Evolutionary conservation across 2,113 vertebrate species (phyloP).

Genomic region (Machaerirhynchus nigripectus): DNA sequence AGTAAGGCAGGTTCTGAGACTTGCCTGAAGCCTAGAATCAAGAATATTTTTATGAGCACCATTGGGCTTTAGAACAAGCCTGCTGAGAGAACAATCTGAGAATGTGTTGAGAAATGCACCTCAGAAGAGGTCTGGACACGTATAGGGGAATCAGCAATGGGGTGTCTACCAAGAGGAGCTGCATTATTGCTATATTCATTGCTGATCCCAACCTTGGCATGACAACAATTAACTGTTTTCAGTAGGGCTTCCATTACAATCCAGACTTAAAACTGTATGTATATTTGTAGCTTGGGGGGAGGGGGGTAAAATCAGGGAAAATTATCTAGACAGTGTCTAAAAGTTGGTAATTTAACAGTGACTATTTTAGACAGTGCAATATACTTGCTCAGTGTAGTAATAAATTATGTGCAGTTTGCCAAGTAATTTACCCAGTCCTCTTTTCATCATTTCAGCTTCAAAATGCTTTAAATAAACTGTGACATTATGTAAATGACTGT

Average conservation of each 20-base stretch:
- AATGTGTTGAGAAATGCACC: neutral
- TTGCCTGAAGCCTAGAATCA: neutral
- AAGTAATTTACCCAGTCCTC: constrained; percentile 30
- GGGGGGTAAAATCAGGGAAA: neutral
- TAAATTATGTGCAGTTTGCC: constrained; percentile 33
- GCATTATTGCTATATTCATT: neutral
- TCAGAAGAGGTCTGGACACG: neutral
- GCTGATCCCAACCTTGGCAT: neutral
- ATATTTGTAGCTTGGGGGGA: neutral
- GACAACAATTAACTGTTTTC: neutral
- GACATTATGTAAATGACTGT: constrained; percentile 19
- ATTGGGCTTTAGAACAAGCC: neutral
- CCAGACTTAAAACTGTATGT: neutral
- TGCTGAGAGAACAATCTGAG: neutral
- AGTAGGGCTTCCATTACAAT: neutral
- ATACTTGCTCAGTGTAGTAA: constrained; percentile 23
- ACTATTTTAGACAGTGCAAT: constrained; percentile 6
- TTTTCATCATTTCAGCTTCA: constrained; percentile 35
- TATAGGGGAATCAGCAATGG: neutral
- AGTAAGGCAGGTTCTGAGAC: neutral
- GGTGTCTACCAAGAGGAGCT: neutral
- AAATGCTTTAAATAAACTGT: constrained; percentile 62
- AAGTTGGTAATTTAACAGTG: neutral
- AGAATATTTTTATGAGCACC: neutral
- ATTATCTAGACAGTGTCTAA: neutral